These are phyloP conservation scores for Drosophila neotestacea DNA, from an alignment of 2,888 invertebrate genomes.

Conservation along the genomic window DNA sequence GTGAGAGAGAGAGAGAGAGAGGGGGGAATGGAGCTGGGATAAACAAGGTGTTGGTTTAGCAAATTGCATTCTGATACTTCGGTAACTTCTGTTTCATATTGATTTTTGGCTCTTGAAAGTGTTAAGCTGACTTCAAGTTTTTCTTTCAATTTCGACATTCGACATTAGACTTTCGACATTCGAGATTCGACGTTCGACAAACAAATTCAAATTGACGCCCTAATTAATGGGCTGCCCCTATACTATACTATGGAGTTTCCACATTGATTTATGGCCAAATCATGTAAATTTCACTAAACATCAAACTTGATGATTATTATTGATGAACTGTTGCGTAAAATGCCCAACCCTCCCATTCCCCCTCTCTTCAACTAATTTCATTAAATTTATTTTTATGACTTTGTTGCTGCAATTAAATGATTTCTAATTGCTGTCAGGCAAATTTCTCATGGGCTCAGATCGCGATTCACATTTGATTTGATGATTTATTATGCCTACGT, in stretches of 20 bases:
- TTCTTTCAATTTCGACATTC: slow-evolving; percentile 2
- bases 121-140: slow-evolving; percentile 26
- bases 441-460: slow-evolving; percentile 36
- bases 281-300: slow-evolving; percentile 80
- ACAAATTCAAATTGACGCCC: slow-evolving; percentile 40
- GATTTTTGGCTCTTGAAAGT: slow-evolving; percentile 52
- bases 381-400: slow-evolving; percentile 69
- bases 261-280: slow-evolving; percentile 82
- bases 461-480: slow-evolving; percentile 66
- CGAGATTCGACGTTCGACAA: slow-evolving; percentile 8
- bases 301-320: slow-evolving; percentile 65
- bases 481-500: slow-evolving; percentile 72
- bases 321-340: slow-evolving; percentile 52
- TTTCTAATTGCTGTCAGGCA: slow-evolving; percentile 75
- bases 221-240: slow-evolving; percentile 55
- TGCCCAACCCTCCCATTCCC: neutral
- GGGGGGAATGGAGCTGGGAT: neutral
- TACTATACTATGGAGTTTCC: slow-evolving; percentile 16
- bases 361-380: slow-evolving; percentile 32
- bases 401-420: slow-evolving; percentile 82
- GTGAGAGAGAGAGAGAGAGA: too few relatives aligned
- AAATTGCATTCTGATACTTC: slow-evolving; percentile 75
- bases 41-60: slow-evolving; percentile 65
- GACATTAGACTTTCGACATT: slow-evolving; percentile 1
- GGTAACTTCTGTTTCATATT: slow-evolving; percentile 71